phyloP scores from a whole-genome alignment of 2,113 vertebrate species.

The Sander lucioperca region DNA sequence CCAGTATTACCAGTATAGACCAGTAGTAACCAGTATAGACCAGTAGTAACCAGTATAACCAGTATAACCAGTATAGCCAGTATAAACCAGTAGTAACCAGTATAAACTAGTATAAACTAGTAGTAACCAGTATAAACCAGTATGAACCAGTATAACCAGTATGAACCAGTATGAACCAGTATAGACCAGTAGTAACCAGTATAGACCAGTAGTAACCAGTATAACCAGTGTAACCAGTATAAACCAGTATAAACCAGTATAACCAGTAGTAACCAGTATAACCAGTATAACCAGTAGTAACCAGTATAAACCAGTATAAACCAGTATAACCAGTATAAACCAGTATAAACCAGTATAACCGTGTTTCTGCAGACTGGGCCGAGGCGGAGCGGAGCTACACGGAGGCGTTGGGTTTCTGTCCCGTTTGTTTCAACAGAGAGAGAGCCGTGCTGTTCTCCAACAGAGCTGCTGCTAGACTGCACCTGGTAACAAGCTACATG shows the following conservation, averaged over 20 bases:
- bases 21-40: neutral
- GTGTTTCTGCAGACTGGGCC: slow-evolving; percentile 58
- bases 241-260: neutral
- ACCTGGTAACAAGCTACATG: slow-evolving; percentile 61
- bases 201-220: too few species aligned
- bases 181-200: neutral
- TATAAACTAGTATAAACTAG: neutral
- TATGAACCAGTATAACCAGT: neutral
- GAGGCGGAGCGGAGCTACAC: slow-evolving; percentile 65
- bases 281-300: too few species aligned
- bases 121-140: too few species aligned
- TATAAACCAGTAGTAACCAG: neutral
- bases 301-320: too few species aligned
- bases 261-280: too few species aligned
- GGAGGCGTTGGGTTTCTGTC: slow-evolving; percentile 67
- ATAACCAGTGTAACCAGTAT: neutral
- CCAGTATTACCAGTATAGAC: neutral
- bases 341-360: too few species aligned
- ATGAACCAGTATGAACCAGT: neutral
- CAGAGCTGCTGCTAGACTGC: slow-evolving; percentile 71
- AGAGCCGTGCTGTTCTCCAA: slow-evolving; percentile 74
- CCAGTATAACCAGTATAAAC: too few species aligned
- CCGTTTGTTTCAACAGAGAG: slow-evolving; percentile 60
- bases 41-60: too few species aligned
- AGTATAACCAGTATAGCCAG: neutral